Conservation (phyloP, 2,888 invertebrate genomes). For the Gymnocheta viridis region DNA sequence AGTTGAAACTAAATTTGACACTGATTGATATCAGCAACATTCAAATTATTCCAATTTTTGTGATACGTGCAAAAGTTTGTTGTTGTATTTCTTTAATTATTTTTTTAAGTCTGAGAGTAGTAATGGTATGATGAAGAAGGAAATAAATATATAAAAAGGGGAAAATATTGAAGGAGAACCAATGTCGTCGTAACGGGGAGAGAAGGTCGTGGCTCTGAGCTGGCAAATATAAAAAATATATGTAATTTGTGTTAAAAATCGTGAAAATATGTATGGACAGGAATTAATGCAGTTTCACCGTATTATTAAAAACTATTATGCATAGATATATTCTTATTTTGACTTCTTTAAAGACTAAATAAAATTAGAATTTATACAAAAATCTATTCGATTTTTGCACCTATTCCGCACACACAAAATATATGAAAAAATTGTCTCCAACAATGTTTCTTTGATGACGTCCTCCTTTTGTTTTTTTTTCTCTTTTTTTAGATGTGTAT, state of each 20-base stretch:
- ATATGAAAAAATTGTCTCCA: slow-evolving; percentile 55
- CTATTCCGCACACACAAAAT: neutral
- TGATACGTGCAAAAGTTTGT: slow-evolving; percentile 30
- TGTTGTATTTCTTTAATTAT: slow-evolving; percentile 33
- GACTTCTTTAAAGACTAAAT: neutral
- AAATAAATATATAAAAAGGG: slow-evolving; percentile 66
- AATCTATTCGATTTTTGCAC: slow-evolving; percentile 20
- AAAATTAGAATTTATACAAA: neutral
- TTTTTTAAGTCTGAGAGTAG: slow-evolving; percentile 28
- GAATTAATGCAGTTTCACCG: neutral
- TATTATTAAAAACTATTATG: slow-evolving; percentile 3
- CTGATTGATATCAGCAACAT: slow-evolving; percentile 56
- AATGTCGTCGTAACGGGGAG: slow-evolving; percentile 61
- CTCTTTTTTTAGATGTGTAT: slow-evolving; percentile 28
- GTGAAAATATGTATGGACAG: slow-evolving; percentile 7
- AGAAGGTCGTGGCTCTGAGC: slow-evolving; percentile 66
- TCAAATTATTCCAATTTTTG: slow-evolving; percentile 52
- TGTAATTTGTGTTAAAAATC: slow-evolving; percentile 28
- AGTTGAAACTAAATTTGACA: slow-evolving; percentile 50
- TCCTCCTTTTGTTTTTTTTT: slow-evolving; percentile 50
- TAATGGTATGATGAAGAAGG: slow-evolving; percentile 56
- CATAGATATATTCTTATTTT: neutral
- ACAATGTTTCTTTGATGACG: slow-evolving; percentile 64
- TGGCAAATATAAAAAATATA: slow-evolving; percentile 64
- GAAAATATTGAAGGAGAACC: slow-evolving; percentile 58